Conservation (phyloP, 2,888 invertebrate species). For the Orchesella flavescens region DNA sequence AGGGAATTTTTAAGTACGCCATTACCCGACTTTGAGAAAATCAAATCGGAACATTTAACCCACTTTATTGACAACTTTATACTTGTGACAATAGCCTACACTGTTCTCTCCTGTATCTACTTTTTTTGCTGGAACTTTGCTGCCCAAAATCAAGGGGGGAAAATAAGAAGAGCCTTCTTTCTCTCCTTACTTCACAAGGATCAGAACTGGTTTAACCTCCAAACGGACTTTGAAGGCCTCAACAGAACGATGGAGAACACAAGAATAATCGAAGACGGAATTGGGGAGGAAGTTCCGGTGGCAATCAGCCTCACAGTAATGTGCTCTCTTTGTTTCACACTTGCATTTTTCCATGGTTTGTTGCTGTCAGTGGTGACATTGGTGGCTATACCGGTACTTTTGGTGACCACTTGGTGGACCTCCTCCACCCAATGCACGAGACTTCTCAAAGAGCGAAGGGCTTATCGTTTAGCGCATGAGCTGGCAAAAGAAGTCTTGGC, state of each 20-base stretch:
- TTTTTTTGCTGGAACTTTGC: conserved; percentile 64
- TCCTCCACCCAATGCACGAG: conserved; percentile 23
- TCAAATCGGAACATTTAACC: neutral
- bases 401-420: conserved; percentile 24
- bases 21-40: neutral
- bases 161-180: conserved; percentile 54
- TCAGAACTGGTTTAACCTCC: conserved; percentile 58
- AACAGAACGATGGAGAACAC: conserved; percentile 66
- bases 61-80: conserved; percentile 24
- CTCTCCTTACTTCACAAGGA: conserved; percentile 63
- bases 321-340: conserved; percentile 11
- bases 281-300: conserved; percentile 61
- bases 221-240: conserved; percentile 48
- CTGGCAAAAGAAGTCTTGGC: conserved; percentile 59
- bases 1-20: neutral
- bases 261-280: conserved; percentile 55
- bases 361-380: conserved; percentile 44
- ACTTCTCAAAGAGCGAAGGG: conserved; percentile 39
- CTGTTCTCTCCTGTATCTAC: conserved; percentile 49
- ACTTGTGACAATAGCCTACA: conserved; percentile 32
- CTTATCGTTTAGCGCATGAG: conserved; percentile 38
- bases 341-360: conserved; percentile 64
- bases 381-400: conserved; percentile 24
- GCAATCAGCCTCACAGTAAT: conserved; percentile 52
- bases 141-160: conserved; percentile 52